Evolutionary conservation across 2,113 vertebrate species (phyloP), one percentile per base, ranked within the genome.

Genomic region (Hirundichthys speculiger): DNA sequence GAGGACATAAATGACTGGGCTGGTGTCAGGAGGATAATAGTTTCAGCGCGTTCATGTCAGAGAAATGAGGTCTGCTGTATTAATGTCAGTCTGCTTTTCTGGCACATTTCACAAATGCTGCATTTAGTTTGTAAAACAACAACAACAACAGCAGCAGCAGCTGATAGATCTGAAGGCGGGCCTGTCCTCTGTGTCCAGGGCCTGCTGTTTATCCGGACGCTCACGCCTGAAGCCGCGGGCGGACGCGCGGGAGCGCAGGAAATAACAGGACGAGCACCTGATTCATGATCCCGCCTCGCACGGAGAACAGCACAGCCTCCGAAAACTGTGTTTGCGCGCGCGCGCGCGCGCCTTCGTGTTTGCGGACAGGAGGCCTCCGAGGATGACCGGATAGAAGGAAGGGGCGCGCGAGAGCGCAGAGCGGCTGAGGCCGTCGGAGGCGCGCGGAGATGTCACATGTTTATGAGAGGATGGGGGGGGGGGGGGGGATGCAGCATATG

Each of bases 181-280:
- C 43, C 24, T 46, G 39, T 74, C 49, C 18, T 4, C n/a, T n/a
- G n/a, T n/a, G n/a, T n/a, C n/a, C n/a, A n/a, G 68, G 15, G 59
- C 64, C 50, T 79, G 54, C 34, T 76, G 73, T 84, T 78, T 80
- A 40, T 76, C 20, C 34, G 51, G 27, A 16, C 11, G 0, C 54
- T 46, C 30, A 4, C 74, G 55, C 52, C 42, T 58, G 40, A 79
- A 77, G 67, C 87, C 77, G n/a, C n/a, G 81, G 79, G 75, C 70
- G 73, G 64, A 76, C 74, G n/a, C n/a, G 77, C 79, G 86, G 79
- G 77, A 87, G 78, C 65, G 82, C 62, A 74, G 71, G 80, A 87
- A 83, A 84, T 81, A 85, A 85, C 88, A 86, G 86, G 84, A 88
- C 83, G 87, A 87, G 80, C 86, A 73, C 73, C 68, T 80, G 79